Evolutionary conservation across 2,113 vertebrate genomes (phyloP).

Genomic region (Paracanthobrama guichenoti): DNA sequence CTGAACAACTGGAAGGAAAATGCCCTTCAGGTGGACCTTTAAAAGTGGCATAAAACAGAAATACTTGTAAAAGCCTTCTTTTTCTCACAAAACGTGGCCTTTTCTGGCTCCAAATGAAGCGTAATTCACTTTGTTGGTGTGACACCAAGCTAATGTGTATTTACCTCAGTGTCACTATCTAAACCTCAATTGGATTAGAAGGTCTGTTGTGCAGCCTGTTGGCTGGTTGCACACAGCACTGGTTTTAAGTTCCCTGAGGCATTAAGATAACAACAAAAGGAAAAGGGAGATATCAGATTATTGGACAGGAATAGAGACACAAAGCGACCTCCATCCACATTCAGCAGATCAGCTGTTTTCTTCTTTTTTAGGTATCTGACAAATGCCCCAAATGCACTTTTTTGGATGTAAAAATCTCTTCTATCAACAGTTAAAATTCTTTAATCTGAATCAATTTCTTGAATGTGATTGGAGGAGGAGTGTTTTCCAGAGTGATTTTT

Average conservation of each 20-base stretch:
- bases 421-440: not conserved
- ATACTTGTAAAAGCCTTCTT: not conserved
- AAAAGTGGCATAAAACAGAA: not conserved
- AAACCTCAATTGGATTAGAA: slow-evolving; percentile 19
- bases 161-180: slow-evolving; percentile 41
- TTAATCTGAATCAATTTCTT: not conserved
- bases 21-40: not conserved
- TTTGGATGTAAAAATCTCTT: not conserved
- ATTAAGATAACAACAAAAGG: not conserved
- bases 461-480: not conserved
- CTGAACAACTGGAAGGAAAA: not conserved
- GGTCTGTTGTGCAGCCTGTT: slow-evolving; percentile 25
- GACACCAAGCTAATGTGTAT: slow-evolving; percentile 24
- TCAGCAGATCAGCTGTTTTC: not conserved
- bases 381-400: not conserved
- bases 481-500: too few species aligned
- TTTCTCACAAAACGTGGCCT: not conserved
- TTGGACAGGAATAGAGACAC: slow-evolving; percentile 20
- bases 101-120: slow-evolving; percentile 16
- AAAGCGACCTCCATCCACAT: not conserved
- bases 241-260: slow-evolving; percentile 12
- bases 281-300: slow-evolving; percentile 24
- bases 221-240: not conserved
- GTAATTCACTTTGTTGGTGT: slow-evolving; percentile 29
- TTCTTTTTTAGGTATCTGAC: not conserved